Percentiles rank a stretch among this genome's conserved stretches.
These are phyloP conservation scores for Palythoa heliodiscus DNA, from an alignment of 92 coral and sea anemone genomes.

Conservation along the genomic window DNA sequence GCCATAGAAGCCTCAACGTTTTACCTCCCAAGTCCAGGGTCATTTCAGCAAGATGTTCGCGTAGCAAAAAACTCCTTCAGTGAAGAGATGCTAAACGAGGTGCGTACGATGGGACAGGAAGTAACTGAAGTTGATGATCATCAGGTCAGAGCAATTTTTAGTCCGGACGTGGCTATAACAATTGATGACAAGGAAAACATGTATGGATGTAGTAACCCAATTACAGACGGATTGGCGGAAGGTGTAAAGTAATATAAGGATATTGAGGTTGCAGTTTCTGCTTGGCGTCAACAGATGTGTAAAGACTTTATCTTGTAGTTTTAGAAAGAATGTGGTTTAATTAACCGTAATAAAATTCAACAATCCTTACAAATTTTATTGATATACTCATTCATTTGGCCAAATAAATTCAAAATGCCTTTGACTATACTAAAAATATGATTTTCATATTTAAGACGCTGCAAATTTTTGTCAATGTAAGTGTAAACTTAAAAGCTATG, in stretches of 20 bases:
- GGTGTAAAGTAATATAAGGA: slow-evolving; percentile 50
- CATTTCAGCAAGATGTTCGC: slow-evolving; percentile 75
- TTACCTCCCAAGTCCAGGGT: slow-evolving; percentile 55
- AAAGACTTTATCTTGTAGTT: not conserved
- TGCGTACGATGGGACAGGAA: slow-evolving; percentile 71
- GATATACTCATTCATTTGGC: too few species aligned
- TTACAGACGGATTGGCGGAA: slow-evolving; percentile 73
- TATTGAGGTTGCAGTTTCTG: not conserved
- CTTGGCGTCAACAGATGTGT: not conserved
- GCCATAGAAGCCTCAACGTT: slow-evolving; percentile 80
- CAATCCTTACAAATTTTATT: too few species aligned
- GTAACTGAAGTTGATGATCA: slow-evolving; percentile 71
- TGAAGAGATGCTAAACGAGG: slow-evolving; percentile 62
- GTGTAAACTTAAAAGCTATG: too few species aligned
- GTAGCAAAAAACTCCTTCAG: slow-evolving; percentile 72
- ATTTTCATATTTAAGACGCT: too few species aligned
- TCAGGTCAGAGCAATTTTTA: slow-evolving; percentile 58
- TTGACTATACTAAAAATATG: too few species aligned
- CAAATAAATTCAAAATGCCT: too few species aligned
- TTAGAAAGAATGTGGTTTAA: too few species aligned
- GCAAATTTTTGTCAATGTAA: too few species aligned
- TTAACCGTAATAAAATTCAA: too few species aligned
- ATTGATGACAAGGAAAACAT: slow-evolving; percentile 64
- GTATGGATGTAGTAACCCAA: slow-evolving; percentile 79
- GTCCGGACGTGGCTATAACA: slow-evolving; percentile 79